Evolutionary conservation across 2,888 invertebrate genomes (phyloP).

Genomic region (Ligdia adustata): DNA sequence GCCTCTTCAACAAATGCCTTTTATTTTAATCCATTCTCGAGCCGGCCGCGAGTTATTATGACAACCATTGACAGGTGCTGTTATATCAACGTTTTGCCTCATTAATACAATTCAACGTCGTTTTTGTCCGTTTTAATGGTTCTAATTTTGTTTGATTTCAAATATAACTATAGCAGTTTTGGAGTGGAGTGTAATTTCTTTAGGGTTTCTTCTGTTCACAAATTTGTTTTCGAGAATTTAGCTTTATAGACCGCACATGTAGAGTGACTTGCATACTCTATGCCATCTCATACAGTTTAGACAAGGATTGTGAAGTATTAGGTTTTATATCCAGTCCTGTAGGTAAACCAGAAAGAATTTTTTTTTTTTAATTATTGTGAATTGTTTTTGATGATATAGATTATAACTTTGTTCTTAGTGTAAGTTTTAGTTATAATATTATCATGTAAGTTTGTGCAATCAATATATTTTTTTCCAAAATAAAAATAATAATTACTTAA

Average conservation of each 20-base stretch:
- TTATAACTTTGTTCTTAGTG: no score
- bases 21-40: constrained; percentile 71
- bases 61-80: constrained; percentile 71
- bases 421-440: no score
- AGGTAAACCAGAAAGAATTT: no score
- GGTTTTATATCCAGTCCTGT: no score
- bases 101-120: constrained; percentile 35
- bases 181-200: constrained; percentile 23
- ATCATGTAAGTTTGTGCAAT: no score
- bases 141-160: constrained; percentile 36
- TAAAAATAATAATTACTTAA: no score
- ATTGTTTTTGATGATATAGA: no score
- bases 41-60: constrained; percentile 58
- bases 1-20: constrained; percentile 63
- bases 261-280: constrained; percentile 3
- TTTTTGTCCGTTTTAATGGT: constrained; percentile 38
- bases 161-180: constrained; percentile 30
- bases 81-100: constrained; percentile 36
- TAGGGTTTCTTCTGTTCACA: constrained; percentile 6
- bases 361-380: no score
- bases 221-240: neutral
- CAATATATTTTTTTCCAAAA: no score
- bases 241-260: constrained; percentile 16
- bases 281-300: no score
- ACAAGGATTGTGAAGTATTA: no score